A percentile compares a stretch with the other conserved stretches of the same genome.
phyloP scores from a whole-genome alignment of 1,140 invertebrate genomes.

The Temnothorax curvispinosus region DNA sequence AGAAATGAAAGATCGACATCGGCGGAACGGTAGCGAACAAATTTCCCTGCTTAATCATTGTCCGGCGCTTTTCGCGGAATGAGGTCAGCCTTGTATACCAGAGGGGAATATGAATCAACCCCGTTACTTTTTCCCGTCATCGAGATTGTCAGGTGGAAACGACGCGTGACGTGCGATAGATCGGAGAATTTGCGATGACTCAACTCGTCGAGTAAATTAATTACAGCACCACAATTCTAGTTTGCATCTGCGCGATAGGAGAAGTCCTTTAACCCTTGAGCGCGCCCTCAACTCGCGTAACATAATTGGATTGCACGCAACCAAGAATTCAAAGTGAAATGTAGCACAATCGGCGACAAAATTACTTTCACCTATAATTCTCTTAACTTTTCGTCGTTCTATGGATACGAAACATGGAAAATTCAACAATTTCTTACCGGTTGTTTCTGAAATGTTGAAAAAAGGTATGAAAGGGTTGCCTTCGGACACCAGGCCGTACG shows the following conservation, averaged over 20 bases:
- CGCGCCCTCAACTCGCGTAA: background rate
- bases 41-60: slow-evolving; percentile 63
- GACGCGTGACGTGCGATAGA: slow-evolving; percentile 23
- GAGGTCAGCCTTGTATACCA: slow-evolving; percentile 47
- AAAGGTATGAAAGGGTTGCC: slow-evolving; percentile 93
- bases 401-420: background rate
- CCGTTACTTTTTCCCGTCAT: slow-evolving; percentile 28
- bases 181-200: slow-evolving; percentile 52
- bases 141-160: slow-evolving; percentile 38
- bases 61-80: slow-evolving; percentile 49
- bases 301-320: background rate
- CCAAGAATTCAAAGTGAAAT: background rate
- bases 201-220: slow-evolving; percentile 44
- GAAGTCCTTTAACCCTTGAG: background rate
- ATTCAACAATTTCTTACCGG: slow-evolving; percentile 87
- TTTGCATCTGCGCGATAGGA: slow-evolving; percentile 6
- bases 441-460: slow-evolving; percentile 93
- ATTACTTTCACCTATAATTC: background rate
- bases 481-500: slow-evolving; percentile 93
- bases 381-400: background rate
- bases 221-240: background rate
- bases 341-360: background rate
- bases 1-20: slow-evolving; percentile 41
- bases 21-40: slow-evolving; percentile 21
- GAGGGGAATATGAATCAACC: slow-evolving; percentile 49